These are phyloP conservation scores for Icerya purchasi DNA, from an alignment of 2,888 invertebrate species.

Conservation along the genomic window DNA sequence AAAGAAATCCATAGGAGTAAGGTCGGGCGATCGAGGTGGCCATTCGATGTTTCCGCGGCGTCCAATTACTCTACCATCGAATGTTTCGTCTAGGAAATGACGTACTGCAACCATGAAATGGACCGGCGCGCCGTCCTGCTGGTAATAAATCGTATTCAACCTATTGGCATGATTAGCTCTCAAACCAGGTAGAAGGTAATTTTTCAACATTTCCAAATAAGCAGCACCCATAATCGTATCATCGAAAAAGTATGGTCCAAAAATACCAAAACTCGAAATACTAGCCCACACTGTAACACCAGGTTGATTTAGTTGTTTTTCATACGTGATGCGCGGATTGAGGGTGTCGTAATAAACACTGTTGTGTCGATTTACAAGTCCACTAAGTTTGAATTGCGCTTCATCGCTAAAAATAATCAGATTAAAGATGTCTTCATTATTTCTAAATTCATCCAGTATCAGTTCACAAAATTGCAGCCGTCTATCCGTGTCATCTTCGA, in stretches of 20 bases:
- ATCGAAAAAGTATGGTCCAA: not conserved
- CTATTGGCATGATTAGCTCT: too few species aligned
- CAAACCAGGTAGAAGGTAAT: not conserved
- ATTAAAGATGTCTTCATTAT: not conserved
- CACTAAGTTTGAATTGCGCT: conserved; percentile 10
- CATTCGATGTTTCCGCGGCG: conserved; percentile 6
- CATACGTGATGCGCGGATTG: conserved; percentile 10
- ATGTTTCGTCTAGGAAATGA: not conserved
- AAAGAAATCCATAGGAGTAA: too few species aligned
- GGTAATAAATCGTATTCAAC: not conserved
- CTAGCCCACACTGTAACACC: conserved; percentile 13
- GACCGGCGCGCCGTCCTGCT: conserved; percentile 12
- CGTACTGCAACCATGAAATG: conserved; percentile 1
- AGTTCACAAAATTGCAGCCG: not conserved
- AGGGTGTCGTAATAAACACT: conserved; percentile 13
- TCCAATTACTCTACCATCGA: conserved; percentile 6
- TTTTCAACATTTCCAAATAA: conserved; percentile 2
- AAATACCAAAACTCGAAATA: conserved; percentile 4
- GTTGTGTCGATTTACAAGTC: conserved; percentile 11
- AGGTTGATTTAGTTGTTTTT: conserved; percentile 14
- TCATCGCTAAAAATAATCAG: conserved; percentile 5
- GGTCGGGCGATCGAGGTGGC: too few species aligned
- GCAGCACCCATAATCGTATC: not conserved
- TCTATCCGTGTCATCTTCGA: not conserved
- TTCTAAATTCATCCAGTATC: not conserved